Conservation (phyloP, 2,888 invertebrate species). For the Cenopis cana region DNA sequence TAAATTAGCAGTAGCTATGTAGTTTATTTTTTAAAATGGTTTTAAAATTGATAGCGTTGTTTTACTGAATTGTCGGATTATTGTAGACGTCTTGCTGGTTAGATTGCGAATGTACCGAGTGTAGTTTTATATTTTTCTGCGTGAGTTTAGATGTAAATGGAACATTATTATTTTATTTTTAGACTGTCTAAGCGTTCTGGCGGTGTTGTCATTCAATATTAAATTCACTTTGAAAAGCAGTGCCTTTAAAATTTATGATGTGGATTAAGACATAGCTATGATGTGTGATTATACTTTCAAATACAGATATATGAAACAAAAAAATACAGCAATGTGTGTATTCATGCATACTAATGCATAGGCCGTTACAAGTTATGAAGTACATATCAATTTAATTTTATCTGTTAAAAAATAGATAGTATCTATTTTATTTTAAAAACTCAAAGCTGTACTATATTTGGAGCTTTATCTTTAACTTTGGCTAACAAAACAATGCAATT, state of each 20-base stretch:
- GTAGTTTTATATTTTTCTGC: conserved; percentile 48
- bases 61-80: conserved; percentile 42
- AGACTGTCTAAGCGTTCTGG: conserved; percentile 36
- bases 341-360: conserved; percentile 19
- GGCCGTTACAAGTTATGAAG: conserved; percentile 26
- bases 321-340: neutral
- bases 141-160: conserved; percentile 47
- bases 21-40: conserved; percentile 70
- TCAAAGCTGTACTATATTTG: neutral
- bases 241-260: conserved; percentile 73
- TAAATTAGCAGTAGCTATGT: conserved; percentile 76
- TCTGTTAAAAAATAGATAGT: conserved; percentile 10
- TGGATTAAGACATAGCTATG: conserved; percentile 59
- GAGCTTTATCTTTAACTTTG: neutral
- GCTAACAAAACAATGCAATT: neutral
- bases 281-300: conserved; percentile 53
- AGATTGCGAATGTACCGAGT: conserved; percentile 47
- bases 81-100: conserved; percentile 40
- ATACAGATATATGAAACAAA: conserved; percentile 21
- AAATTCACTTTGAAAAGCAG: conserved; percentile 61
- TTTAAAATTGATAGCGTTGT: conserved; percentile 49
- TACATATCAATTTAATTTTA: conserved; percentile 40
- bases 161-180: conserved; percentile 39
- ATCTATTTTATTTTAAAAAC: conserved; percentile 5
- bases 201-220: conserved; percentile 34